Conservation (phyloP, 2,888 invertebrate species). For the Agrotis segetum region DNA sequence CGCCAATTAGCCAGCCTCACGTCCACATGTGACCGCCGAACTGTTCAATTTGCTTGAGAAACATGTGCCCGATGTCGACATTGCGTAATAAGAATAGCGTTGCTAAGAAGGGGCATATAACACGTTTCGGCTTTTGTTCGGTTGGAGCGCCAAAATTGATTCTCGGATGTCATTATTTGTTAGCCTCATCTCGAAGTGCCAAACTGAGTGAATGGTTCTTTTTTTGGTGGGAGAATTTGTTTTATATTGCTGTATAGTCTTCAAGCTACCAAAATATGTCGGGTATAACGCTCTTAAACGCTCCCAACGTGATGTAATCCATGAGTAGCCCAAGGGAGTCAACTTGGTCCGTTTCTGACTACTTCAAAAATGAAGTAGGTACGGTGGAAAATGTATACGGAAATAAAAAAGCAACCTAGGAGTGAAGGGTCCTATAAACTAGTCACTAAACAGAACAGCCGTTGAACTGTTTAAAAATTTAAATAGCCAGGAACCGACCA, state of each 20-base stretch:
- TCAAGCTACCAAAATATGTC: too few relatives aligned
- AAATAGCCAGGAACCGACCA: background rate
- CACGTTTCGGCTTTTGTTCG: conserved; percentile 46
- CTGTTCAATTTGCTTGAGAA: conserved; percentile 56
- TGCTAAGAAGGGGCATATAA: conserved; percentile 41
- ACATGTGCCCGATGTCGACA: conserved; percentile 40
- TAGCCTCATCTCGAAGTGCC: background rate
- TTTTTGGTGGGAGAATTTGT: conserved; percentile 8
- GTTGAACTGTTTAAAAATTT: conserved; percentile 17
- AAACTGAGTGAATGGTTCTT: conserved; percentile 15
- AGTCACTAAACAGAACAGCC: background rate
- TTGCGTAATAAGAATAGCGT: conserved; percentile 48
- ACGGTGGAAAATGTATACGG: conserved; percentile 1
- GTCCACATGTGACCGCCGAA: conserved; percentile 64
- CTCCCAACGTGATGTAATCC: background rate
- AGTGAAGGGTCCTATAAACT: conserved; percentile 10
- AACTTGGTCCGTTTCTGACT: background rate
- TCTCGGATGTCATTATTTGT: conserved; percentile 34
- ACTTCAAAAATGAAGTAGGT: background rate
- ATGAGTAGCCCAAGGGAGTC: background rate
- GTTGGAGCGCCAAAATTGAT: conserved; percentile 21
- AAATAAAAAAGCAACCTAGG: background rate
- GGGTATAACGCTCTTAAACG: background rate
- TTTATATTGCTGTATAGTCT: background rate
- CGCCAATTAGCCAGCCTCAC: conserved; percentile 69